A percentile compares a stretch with the other conserved stretches of the same genome.
These are phyloP conservation scores for Myotis lucifugus DNA, from an alignment of 2,113 vertebrate genomes.

Conservation along the genomic window DNA sequence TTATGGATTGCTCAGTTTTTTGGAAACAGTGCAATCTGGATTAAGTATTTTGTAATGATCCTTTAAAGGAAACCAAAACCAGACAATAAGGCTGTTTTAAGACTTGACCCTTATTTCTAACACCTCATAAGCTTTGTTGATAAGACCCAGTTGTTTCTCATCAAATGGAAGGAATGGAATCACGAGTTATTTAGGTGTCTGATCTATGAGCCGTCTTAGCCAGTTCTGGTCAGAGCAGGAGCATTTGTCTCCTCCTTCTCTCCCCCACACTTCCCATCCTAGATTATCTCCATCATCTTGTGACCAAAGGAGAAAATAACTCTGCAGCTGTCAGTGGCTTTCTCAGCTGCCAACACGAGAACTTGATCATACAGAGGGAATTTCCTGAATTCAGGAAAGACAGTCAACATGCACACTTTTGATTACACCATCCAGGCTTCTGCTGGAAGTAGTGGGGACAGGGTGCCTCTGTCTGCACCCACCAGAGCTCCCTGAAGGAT, in stretches of 20 bases:
- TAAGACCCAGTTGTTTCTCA: neutral
- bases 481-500: neutral
- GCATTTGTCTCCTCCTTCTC: neutral
- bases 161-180: neutral
- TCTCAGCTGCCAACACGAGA: constrained; percentile 58
- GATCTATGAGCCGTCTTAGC: neutral
- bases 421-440: neutral
- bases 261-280: constrained; percentile 56
- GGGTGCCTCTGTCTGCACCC: neutral
- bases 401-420: neutral
- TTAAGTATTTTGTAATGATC: constrained; percentile 54
- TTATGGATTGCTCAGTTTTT: constrained; percentile 5
- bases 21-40: neutral
- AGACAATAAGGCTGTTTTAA: neutral
- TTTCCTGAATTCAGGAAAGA: constrained; percentile 34
- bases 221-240: constrained; percentile 23
- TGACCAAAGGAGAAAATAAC: constrained; percentile 77
- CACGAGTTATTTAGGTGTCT: neutral
- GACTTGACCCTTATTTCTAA: neutral
- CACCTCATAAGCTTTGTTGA: neutral
- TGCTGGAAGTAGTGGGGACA: neutral
- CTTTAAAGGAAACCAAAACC: constrained; percentile 20
- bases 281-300: constrained; percentile 71
- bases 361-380: neutral
- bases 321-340: constrained; percentile 67